Evolutionary conservation across 2,888 invertebrate species (phyloP), one percentile per base, ranked within the genome.

Genomic region (Ormyrus rosae): DNA sequence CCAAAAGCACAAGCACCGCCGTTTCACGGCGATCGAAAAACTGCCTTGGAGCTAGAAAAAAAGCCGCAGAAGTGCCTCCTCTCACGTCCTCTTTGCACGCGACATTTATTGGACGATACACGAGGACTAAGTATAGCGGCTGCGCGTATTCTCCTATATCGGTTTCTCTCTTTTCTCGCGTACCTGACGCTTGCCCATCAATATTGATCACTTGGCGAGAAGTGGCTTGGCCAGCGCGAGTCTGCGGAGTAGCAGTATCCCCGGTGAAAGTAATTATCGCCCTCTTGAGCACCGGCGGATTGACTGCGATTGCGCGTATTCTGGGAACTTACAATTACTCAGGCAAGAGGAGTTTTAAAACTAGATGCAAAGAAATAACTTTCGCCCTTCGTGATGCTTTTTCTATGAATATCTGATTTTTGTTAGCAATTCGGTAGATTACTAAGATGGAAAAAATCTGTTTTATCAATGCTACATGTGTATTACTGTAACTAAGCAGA

Each of bases 241-340:
- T 19, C 19, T 58, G 19, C 34, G 34, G 34, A 61, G 9, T 64
- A 46, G 19, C 48, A 65, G 50, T 65, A 19, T 65, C 65, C 65
- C 61, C 13, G 9, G 19, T 65, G 50, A 65, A 50, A 65, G 9
- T 65, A 65, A 65, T 65, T 65, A 65, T 65, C 50, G 7, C 45
- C 13, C 65, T 65, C 65, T 65, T 9, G 9, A 65, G 10, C 45
- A 11, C 4, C 63, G 10, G 34, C 10, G 11, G n/a, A 63, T 46
- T 4, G 7, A 1, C 45, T 10, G 65, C 34, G 34, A 34, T 34
- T 34, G 1, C 5, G 6, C 50, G 13, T 8, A 51, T 50, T 61
- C 7, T 34, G 34, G 34, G 4, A 34, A 0, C 34, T 3, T 34
- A 34, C 34, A 34, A 34, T 34, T 34, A 4, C 3, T 34, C 34